A percentile compares a stretch with the other conserved stretches of the same genome.
Conservation (phyloP, 2,888 invertebrate species). For the Tenodera sinensis region DNA sequence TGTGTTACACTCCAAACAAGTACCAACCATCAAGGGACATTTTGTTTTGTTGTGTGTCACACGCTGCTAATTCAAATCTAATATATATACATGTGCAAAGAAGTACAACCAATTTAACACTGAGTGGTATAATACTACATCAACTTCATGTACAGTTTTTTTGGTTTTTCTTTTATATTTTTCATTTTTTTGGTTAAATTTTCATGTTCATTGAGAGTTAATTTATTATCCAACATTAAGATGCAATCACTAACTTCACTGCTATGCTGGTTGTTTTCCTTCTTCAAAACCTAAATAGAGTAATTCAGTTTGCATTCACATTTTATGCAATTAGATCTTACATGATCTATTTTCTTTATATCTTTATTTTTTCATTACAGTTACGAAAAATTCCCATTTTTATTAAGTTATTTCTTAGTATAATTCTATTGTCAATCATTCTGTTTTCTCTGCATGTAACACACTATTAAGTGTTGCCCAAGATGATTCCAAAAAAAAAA, state of each 20-base stretch:
- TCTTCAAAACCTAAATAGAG: background rate
- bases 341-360: background rate
- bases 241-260: background rate
- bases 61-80: background rate
- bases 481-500: background rate
- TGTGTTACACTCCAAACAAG: background rate
- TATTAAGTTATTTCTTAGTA: background rate
- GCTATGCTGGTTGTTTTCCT: background rate
- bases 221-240: constrained; percentile 3
- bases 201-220: constrained; percentile 3
- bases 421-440: background rate
- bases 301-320: background rate
- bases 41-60: background rate
- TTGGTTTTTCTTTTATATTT: background rate
- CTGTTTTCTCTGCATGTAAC: background rate
- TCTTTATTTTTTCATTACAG: background rate
- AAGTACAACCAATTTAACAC: constrained; percentile 11
- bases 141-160: background rate
- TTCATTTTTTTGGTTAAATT: background rate
- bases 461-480: background rate
- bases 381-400: background rate
- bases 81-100: constrained; percentile 12
- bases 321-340: background rate
- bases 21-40: constrained; percentile 1
- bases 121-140: background rate